Evolutionary conservation across 1,140 invertebrate genomes (phyloP).

Genomic region (Papilio polyxenes): DNA sequence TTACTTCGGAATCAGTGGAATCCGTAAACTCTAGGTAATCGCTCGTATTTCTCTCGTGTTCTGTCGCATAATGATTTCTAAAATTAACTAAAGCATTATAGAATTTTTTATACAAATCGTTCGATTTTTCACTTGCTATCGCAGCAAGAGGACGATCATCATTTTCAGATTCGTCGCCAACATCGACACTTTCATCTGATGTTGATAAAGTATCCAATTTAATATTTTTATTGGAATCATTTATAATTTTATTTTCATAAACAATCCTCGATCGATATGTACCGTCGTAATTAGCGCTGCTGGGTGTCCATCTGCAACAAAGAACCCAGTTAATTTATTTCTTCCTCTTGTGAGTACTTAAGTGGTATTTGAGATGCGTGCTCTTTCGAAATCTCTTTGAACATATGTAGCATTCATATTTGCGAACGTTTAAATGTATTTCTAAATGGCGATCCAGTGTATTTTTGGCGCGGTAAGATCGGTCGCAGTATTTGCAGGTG

Average conservation of each 20-base stretch:
- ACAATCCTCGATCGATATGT: conserved; percentile 3
- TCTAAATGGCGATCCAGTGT: conserved; percentile 61
- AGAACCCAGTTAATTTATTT: conserved; percentile 51
- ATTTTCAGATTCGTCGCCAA: conserved; percentile 46
- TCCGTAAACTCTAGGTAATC: conserved; percentile 54
- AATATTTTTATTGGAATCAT: conserved; percentile 13
- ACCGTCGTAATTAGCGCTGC: background rate
- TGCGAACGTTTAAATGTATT: conserved; percentile 63
- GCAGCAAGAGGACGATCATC: conserved; percentile 59
- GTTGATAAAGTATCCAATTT: background rate
- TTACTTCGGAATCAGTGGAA: conserved; percentile 50
- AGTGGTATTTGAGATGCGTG: conserved; percentile 63
- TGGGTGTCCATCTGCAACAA: conserved; percentile 68
- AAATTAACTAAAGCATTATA: conserved; percentile 65
- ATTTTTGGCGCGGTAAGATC: conserved; percentile 64
- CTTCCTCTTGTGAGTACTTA: conserved; percentile 55
- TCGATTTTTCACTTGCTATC: conserved; percentile 45
- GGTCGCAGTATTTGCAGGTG: conserved; percentile 80
- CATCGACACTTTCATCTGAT: conserved; percentile 9
- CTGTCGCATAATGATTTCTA: conserved; percentile 55
- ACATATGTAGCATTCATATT: conserved; percentile 81
- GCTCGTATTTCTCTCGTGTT: conserved; percentile 47
- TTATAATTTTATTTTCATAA: background rate
- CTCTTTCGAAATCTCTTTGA: conserved; percentile 68
- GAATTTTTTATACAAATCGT: conserved; percentile 54